These are phyloP conservation scores for Oxytorus armatus DNA, from an alignment of 2,888 invertebrate species.

Conservation along the genomic window DNA sequence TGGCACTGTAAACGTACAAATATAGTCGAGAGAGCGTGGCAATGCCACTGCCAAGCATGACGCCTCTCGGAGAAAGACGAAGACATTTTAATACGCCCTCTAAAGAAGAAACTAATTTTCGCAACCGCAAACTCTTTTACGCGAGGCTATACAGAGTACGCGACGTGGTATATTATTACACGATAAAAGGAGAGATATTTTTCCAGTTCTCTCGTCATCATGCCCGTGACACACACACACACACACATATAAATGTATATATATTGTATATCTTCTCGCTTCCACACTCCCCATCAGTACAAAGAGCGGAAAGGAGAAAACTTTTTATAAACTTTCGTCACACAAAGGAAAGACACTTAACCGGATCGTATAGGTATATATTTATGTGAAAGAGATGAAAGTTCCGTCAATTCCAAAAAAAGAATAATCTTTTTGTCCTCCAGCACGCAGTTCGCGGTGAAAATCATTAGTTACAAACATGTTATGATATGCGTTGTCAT, in stretches of 20 bases:
- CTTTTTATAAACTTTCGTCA: conserved; percentile 35
- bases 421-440: conserved; percentile 3
- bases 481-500: not conserved
- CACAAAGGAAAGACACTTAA: conserved; percentile 2
- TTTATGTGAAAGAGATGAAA: conserved; percentile 14
- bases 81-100: conserved; percentile 15
- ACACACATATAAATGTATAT: too few species aligned
- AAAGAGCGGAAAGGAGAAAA: conserved; percentile 29
- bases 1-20: conserved; percentile 16
- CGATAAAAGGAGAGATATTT: conserved; percentile 45
- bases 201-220: conserved; percentile 19
- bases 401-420: conserved; percentile 5
- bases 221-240: not conserved
- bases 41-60: conserved; percentile 50
- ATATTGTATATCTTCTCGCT: too few species aligned
- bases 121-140: conserved; percentile 36
- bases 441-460: not conserved
- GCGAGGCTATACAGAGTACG: not conserved
- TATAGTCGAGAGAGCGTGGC: conserved; percentile 18
- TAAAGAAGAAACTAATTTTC: conserved; percentile 62
- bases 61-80: conserved; percentile 29
- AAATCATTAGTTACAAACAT: not conserved
- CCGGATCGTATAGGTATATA: not conserved
- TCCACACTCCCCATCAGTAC: not conserved
- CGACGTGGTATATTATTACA: conserved; percentile 32